These are phyloP conservation scores for Eumacrocentrus americanus DNA, from an alignment of 2,888 invertebrate genomes.

Conservation along the genomic window DNA sequence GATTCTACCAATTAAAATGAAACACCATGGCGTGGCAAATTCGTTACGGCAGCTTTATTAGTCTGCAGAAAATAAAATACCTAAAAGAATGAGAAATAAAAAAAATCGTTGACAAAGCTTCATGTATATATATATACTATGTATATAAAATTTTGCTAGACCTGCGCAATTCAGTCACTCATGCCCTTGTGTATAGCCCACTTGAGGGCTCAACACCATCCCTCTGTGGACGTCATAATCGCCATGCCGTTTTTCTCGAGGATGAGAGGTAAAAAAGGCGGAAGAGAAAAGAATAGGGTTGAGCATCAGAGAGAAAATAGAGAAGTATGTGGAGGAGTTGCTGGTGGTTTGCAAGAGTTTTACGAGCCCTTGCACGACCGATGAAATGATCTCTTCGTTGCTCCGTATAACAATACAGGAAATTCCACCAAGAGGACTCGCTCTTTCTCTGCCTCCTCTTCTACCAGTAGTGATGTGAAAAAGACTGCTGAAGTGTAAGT, in stretches of 20 bases:
- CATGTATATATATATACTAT: too few species aligned
- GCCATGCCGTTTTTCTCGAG: conserved; percentile 26
- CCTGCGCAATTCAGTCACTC: background rate
- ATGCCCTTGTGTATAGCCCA: conserved; percentile 5
- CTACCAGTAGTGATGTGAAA: too few species aligned
- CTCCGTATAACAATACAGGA: conserved; percentile 6
- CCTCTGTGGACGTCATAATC: conserved; percentile 25
- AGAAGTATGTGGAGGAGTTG: background rate
- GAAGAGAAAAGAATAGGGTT: background rate
- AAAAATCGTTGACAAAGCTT: background rate
- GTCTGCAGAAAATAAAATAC: background rate
- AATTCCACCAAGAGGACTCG: background rate
- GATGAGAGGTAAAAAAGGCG: background rate
- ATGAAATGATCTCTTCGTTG: conserved; percentile 29
- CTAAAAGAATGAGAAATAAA: background rate
- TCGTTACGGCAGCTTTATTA: conserved; percentile 10
- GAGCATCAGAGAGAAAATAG: background rate
- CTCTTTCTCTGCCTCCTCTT: too few species aligned
- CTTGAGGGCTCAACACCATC: conserved; percentile 17
- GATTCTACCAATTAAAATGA: conserved; percentile 17
- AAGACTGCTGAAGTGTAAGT: too few species aligned
- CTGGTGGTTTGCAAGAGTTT: conserved; percentile 29
- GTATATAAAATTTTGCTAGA: too few species aligned
- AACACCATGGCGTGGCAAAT: conserved; percentile 8
- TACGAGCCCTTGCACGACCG: conserved; percentile 28